A percentile compares a stretch with the other conserved stretches of the same genome.
Conservation (phyloP, 2,113 vertebrate genomes). For the Barnardius zonarius region DNA sequence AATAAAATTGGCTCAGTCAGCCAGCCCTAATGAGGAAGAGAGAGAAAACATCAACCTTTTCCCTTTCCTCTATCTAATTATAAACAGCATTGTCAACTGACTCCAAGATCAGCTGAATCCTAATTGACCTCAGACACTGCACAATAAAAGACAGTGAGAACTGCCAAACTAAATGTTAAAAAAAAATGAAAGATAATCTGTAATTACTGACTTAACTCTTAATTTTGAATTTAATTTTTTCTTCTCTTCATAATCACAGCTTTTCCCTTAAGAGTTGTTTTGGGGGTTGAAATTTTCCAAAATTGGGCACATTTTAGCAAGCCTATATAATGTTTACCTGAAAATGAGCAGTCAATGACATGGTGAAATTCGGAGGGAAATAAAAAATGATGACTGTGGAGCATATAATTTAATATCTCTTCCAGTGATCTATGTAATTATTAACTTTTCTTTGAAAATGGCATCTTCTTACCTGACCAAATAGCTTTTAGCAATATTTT, state of each 20-base stretch:
- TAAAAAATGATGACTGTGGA: neutral
- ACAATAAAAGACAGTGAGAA: slow-evolving; percentile 16
- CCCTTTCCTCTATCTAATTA: slow-evolving; percentile 49
- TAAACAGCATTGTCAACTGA: slow-evolving; percentile 43
- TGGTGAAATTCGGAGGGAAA: neutral
- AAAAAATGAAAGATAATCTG: neutral
- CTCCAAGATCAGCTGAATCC: slow-evolving; percentile 42
- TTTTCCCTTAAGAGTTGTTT: neutral
- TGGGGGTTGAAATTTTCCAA: neutral
- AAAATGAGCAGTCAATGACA: slow-evolving; percentile 12
- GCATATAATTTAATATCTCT: neutral
- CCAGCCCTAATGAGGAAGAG: slow-evolving; percentile 55
- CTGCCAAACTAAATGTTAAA: slow-evolving; percentile 37
- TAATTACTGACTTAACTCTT: slow-evolving; percentile 31
- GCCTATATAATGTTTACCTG: neutral
- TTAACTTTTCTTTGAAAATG: neutral
- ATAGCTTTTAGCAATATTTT: neutral
- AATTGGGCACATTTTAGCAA: neutral
- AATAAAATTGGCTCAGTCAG: slow-evolving; percentile 45
- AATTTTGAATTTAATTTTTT: slow-evolving; percentile 19
- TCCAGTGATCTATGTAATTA: neutral
- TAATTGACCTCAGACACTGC: slow-evolving; percentile 42
- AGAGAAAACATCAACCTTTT: slow-evolving; percentile 43
- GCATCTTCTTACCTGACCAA: neutral
- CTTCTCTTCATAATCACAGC: neutral